phyloP scores from a whole-genome alignment of 2,797 vertebrate species.

The Muraenolepis orangiensis region DNA sequence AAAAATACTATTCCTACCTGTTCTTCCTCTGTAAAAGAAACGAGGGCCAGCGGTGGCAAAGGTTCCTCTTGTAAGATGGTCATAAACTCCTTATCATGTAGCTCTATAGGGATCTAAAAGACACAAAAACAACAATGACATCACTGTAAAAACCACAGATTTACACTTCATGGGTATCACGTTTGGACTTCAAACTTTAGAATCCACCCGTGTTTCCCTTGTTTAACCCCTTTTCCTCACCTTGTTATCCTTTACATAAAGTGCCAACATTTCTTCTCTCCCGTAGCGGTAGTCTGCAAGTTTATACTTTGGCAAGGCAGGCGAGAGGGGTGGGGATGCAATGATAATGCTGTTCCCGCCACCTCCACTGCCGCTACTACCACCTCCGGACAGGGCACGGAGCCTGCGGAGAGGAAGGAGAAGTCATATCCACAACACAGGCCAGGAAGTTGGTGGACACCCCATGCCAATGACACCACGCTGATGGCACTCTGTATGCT shows the following conservation, averaged over 20 bases:
- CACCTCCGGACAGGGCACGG: slow-evolving; percentile 93
- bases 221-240: slow-evolving; percentile 60
- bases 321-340: slow-evolving; percentile 95
- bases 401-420: slow-evolving; percentile 75
- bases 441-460: neutral
- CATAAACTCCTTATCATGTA: slow-evolving; percentile 97
- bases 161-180: too few species aligned
- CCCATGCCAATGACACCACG: neutral
- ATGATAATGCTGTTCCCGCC: slow-evolving; percentile 72
- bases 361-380: slow-evolving; percentile 29
- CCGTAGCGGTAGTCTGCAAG: slow-evolving; percentile 98
- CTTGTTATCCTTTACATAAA: slow-evolving; percentile 99
- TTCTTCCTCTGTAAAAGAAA: slow-evolving; percentile 99
- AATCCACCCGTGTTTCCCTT: neutral
- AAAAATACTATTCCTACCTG: slow-evolving; percentile 77
- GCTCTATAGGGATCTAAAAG: slow-evolving; percentile 90
- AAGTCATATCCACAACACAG: slow-evolving; percentile 12
- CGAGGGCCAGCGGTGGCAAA: slow-evolving; percentile 92
- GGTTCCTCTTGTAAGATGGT: slow-evolving; percentile 98
- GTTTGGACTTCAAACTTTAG: neutral
- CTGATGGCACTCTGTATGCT: neutral
- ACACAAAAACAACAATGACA: neutral
- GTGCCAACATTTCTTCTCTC: slow-evolving; percentile 99
- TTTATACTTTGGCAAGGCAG: slow-evolving; percentile 98
- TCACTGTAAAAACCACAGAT: neutral